Conservation (phyloP, 2,797 vertebrate genomes). For the Hephaestus fuliginosus region DNA sequence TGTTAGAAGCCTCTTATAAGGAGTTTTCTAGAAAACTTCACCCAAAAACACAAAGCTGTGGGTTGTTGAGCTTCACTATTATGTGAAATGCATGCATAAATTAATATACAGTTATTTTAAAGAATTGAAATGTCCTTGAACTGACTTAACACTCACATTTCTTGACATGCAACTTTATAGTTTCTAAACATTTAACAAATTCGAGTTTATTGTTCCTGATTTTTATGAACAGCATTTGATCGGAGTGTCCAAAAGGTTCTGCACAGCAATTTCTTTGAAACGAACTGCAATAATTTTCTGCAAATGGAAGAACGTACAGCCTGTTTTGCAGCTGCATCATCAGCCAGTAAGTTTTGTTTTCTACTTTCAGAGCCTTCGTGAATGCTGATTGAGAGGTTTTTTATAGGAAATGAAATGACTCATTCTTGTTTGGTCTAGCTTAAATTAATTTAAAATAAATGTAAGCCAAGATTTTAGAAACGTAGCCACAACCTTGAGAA, state of each 20-base stretch:
- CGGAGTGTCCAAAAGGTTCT: too few species aligned
- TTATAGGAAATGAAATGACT: too few species aligned
- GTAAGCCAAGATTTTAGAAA: neutral
- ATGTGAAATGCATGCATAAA: neutral
- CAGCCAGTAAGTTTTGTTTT: neutral
- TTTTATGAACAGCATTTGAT: neutral
- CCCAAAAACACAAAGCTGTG: neutral
- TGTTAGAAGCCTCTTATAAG: neutral
- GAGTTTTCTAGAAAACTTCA: neutral
- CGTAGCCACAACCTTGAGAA: neutral
- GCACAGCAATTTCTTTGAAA: too few species aligned
- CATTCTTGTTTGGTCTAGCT: too few species aligned
- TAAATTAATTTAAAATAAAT: too few species aligned
- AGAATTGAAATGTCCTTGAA: neutral
- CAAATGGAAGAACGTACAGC: neutral
- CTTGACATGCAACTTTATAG: neutral
- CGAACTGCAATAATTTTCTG: neutral
- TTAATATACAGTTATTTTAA: neutral
- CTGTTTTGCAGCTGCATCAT: neutral
- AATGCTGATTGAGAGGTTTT: neutral
- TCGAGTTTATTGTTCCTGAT: neutral
- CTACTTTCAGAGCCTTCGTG: neutral
- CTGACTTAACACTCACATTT: neutral
- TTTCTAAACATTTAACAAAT: neutral
- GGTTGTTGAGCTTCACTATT: neutral